These are phyloP conservation scores for Moxostoma hubbsi DNA, from an alignment of 2,797 vertebrate genomes.

Conservation along the genomic window DNA sequence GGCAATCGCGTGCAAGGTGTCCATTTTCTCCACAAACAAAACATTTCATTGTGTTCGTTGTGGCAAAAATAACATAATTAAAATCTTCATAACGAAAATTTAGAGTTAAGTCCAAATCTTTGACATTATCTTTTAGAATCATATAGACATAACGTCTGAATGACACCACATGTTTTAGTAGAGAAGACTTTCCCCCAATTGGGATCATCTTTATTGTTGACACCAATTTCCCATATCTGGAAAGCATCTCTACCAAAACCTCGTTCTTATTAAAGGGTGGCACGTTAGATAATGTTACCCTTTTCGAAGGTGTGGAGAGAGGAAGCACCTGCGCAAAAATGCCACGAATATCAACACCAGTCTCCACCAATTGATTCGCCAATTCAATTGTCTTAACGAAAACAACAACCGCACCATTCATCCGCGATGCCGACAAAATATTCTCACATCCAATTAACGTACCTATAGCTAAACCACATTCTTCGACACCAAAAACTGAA, in stretches of 20 bases:
- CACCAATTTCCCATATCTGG: background rate
- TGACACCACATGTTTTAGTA: no score
- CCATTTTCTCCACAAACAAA: background rate
- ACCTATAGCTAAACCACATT: background rate
- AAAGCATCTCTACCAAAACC: background rate
- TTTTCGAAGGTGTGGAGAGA: background rate
- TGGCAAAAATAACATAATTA: no score
- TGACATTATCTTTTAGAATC: background rate
- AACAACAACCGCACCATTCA: no score
- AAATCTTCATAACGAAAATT: no score
- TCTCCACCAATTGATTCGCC: background rate
- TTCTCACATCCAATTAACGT: background rate
- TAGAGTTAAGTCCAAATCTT: background rate
- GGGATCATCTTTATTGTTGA: background rate
- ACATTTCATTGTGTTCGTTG: no score
- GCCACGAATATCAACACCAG: no score
- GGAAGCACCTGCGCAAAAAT: background rate
- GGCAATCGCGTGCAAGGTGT: background rate
- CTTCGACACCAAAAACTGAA: background rate
- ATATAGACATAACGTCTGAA: background rate
- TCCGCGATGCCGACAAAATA: no score
- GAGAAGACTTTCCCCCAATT: background rate
- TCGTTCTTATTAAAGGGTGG: background rate
- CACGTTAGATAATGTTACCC: background rate
- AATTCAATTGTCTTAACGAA: no score